A percentile compares a stretch with the other conserved stretches of the same genome.
phyloP scores from a whole-genome alignment of 2,113 vertebrate genomes.

The Baryphthengus martii region DNA sequence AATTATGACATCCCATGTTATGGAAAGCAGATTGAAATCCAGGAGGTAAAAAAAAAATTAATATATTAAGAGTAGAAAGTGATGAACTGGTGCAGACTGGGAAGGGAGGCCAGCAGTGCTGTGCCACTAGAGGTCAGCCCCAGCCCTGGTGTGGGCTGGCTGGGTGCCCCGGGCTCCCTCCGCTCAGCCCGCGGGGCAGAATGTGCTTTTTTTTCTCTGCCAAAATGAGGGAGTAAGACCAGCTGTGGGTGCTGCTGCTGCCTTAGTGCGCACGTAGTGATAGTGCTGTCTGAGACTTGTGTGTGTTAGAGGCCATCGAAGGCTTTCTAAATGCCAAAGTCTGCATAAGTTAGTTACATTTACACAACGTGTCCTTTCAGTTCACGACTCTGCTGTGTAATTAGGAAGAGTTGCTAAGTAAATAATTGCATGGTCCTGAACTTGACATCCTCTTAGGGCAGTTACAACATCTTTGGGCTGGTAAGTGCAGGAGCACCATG shows the following conservation, averaged over 20 bases:
- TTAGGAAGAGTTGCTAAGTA: constrained; percentile 1
- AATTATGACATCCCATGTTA: background rate
- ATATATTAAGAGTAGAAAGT: background rate
- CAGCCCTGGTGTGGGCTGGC: background rate
- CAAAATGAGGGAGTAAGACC: background rate
- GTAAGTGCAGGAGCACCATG: background rate
- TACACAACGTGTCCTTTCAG: background rate
- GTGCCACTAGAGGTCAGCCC: constrained; percentile 62
- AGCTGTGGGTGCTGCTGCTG: background rate
- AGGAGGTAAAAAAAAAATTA: background rate
- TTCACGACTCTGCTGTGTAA: background rate
- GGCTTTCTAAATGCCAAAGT: background rate
- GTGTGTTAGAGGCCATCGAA: background rate
- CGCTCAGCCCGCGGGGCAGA: background rate
- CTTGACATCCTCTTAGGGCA: background rate
- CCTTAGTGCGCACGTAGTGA: background rate
- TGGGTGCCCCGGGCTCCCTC: background rate
- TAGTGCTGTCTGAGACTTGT: background rate
- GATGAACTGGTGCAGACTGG: background rate
- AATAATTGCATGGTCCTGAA: background rate
- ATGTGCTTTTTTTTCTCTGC: background rate
- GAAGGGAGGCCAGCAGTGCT: background rate
- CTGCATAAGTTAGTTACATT: background rate
- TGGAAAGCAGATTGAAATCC: background rate
- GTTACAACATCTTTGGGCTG: background rate